Evolutionary conservation across 1,140 invertebrate species (phyloP).

Genomic region (Drosophila bocki): DNA sequence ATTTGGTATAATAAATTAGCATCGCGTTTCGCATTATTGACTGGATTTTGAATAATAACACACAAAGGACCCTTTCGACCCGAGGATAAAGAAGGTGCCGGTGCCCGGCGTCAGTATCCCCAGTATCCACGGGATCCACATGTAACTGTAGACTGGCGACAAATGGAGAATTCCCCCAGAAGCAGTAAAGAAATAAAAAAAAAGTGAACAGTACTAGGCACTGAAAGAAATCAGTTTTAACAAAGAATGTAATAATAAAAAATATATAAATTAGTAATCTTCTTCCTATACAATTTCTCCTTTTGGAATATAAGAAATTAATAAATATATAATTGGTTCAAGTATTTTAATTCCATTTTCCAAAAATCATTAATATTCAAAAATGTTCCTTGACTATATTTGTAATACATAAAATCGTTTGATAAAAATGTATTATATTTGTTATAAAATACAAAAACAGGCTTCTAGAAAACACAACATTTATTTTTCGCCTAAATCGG

Average conservation of each 20-base stretch:
- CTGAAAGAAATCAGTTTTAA: background rate
- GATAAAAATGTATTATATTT: no score
- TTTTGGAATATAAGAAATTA: background rate
- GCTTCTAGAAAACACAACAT: no score
- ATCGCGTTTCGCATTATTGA: conserved; percentile 80
- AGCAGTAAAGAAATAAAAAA: conserved; percentile 5
- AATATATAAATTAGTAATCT: background rate
- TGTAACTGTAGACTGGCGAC: conserved; percentile 49
- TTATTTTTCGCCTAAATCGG: no score
- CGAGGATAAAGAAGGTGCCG: conserved; percentile 31
- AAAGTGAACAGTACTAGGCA: conserved; percentile 23
- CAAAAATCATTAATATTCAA: no score
- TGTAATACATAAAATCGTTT: no score
- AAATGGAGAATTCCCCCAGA: conserved; percentile 54
- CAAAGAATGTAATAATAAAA: background rate
- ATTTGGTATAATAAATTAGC: conserved; percentile 78
- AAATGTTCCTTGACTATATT: no score
- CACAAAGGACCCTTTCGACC: conserved; percentile 66
- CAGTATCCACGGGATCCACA: conserved; percentile 6
- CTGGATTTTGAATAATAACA: conserved; percentile 84
- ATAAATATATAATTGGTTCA: background rate
- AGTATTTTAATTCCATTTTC: no score
- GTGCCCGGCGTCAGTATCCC: background rate
- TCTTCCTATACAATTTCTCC: no score
- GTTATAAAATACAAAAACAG: no score